Conservation (phyloP, 2,113 vertebrate genomes). For the Gobius niger region DNA sequence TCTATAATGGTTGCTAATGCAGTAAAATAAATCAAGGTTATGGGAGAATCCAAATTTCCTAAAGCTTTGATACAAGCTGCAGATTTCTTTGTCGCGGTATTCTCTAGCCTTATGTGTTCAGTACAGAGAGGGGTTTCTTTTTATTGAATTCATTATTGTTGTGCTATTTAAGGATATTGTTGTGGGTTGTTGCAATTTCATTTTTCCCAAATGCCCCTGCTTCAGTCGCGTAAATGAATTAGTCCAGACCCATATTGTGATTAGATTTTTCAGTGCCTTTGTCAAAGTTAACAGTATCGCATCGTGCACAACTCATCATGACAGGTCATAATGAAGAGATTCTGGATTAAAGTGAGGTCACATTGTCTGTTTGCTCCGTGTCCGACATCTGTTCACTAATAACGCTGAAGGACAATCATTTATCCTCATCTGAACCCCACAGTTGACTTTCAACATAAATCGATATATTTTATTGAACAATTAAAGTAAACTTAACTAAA, state of each 20-base stretch:
- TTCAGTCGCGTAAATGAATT: not conserved
- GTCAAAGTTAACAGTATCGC: conserved; percentile 28
- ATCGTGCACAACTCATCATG: conserved; percentile 33
- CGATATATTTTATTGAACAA: conserved; percentile 12
- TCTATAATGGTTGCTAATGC: no score
- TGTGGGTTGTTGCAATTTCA: no score
- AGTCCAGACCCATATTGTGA: conserved; percentile 12
- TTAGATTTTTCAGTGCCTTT: conserved; percentile 3
- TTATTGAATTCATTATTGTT: no score
- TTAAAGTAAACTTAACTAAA: not conserved
- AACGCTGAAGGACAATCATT: conserved; percentile 57
- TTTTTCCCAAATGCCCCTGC: not conserved
- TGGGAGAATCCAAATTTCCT: no score
- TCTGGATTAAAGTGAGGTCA: conserved; percentile 64
- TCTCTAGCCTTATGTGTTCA: no score
- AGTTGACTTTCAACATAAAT: conserved; percentile 32
- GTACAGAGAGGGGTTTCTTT: no score
- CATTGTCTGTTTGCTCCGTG: conserved; percentile 53
- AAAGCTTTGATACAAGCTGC: no score
- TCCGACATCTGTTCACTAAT: conserved; percentile 57
- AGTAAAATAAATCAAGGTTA: no score
- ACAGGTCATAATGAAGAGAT: conserved; percentile 42
- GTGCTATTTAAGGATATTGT: no score
- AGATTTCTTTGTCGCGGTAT: no score
- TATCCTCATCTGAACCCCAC: conserved; percentile 46